phyloP scores from a whole-genome alignment of 2,113 vertebrate species.

The Aegotheles bennettii region DNA sequence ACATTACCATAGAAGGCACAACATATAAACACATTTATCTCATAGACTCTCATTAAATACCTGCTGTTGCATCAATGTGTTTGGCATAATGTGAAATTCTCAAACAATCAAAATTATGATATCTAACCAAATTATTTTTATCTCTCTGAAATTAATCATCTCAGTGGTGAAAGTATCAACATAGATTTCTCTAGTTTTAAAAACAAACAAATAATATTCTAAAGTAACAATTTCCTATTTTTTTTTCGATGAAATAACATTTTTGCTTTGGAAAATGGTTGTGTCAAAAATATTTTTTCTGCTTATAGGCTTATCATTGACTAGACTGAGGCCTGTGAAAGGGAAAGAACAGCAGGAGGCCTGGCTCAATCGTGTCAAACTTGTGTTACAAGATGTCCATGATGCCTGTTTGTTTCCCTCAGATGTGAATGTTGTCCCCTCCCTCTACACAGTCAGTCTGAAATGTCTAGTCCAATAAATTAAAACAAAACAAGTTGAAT shows the following conservation, averaged over 20 bases:
- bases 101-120: background rate
- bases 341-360: background rate
- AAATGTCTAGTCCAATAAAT: slow-evolving; percentile 4
- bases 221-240: background rate
- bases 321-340: background rate
- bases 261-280: background rate
- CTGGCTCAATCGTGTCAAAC: background rate
- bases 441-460: background rate
- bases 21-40: background rate
- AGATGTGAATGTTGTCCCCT: background rate
- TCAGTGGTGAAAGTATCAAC: background rate
- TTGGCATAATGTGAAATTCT: background rate
- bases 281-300: background rate
- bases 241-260: background rate
- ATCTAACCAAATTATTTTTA: background rate
- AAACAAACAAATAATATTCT: background rate
- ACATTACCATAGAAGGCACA: background rate
- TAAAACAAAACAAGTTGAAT: background rate
- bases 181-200: background rate
- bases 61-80: background rate
- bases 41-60: background rate
- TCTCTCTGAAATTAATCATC: background rate
- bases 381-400: background rate
- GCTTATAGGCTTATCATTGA: background rate
- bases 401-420: background rate